These are phyloP conservation scores for Odontomachus brunneus DNA, from an alignment of 1,140 invertebrate species.

Conservation along the genomic window DNA sequence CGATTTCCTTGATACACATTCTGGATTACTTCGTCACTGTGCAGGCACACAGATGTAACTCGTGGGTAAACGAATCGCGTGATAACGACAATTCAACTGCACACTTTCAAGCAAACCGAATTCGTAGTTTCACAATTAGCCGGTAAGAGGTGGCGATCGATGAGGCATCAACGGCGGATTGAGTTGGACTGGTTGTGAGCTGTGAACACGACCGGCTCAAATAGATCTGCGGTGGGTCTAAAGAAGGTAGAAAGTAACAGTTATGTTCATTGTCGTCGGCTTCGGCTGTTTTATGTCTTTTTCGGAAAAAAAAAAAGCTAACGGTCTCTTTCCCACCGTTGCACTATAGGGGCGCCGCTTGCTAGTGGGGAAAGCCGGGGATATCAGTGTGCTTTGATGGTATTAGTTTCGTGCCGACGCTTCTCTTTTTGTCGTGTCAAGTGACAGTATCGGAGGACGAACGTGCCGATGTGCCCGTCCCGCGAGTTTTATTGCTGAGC, in stretches of 20 bases:
- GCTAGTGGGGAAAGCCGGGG: constrained; percentile 35
- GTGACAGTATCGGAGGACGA: constrained; percentile 67
- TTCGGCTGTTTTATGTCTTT: constrained; percentile 79
- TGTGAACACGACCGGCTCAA: constrained; percentile 39
- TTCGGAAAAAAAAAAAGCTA: constrained; percentile 77
- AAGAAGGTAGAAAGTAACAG: constrained; percentile 73
- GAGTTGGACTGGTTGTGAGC: constrained; percentile 39
- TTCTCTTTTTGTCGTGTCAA: constrained; percentile 64
- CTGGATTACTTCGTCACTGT: background rate
- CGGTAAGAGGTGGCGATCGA: constrained; percentile 39
- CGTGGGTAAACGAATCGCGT: background rate
- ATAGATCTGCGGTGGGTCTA: constrained; percentile 45
- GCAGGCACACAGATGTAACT: constrained; percentile 12
- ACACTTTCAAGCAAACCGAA: constrained; percentile 1
- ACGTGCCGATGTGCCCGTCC: constrained; percentile 78
- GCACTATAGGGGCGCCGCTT: constrained; percentile 44
- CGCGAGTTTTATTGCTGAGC: constrained; percentile 79
- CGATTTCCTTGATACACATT: background rate
- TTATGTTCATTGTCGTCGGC: constrained; percentile 78
- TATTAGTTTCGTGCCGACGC: constrained; percentile 62
- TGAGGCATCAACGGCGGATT: constrained; percentile 66
- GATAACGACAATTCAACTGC: no score
- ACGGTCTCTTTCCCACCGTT: constrained; percentile 70
- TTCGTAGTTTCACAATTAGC: background rate
- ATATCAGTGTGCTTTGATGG: constrained; percentile 46